Evolutionary conservation across 2,113 vertebrate genomes (phyloP), one percentile per base, ranked within the genome.

Genomic region (Neodontobutis hainanensis): DNA sequence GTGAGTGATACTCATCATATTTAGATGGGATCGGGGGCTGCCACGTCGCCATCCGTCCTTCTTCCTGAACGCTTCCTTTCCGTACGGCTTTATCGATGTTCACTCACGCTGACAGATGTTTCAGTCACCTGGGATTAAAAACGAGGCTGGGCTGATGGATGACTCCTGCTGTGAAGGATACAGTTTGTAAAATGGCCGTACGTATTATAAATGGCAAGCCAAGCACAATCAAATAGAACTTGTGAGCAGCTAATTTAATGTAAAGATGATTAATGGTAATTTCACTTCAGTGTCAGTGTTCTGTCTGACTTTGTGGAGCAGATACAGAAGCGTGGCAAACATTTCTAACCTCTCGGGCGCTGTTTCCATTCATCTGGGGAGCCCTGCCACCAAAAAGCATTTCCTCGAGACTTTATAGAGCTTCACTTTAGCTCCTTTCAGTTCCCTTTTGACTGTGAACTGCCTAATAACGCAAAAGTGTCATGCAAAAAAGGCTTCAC

Each of bases 91-190:
- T 61, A 87, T 88, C 75, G 83, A 86, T 75, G 5, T 86, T 85
- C 83, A 83, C 86, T 89, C 83, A 77, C 58, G 64, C 82, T 87
- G 85, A 87, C 84, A 73, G 79, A 90, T 85, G 85, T 63, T 82
- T 78, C 77, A 78, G 86, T 87, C 85, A 82, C 75, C 75, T 67
- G 79, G 82, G 85, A 89, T 86, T 87, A 84, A 78, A 87, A 89
- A 89, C 63, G 84, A 81, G 71, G 51, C 73, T 14, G 55, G 11
- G 62, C 45, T 81, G 88, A 89, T 79, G 15, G 73, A 87, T 80
- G 49, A 15, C 55, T 63, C 71, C 50, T 61, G 67, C 80, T 80
- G 80, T 78, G 80, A 83, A 75, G 75, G 80, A 81, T 79, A 80
- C 77, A 49, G 45, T 79, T 81, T 84, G 72, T 32, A 61, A 78